Evolutionary conservation across 1,140 invertebrate species (phyloP), one percentile per base, ranked within the genome.

Genomic region (Cyclargus thomasi): DNA sequence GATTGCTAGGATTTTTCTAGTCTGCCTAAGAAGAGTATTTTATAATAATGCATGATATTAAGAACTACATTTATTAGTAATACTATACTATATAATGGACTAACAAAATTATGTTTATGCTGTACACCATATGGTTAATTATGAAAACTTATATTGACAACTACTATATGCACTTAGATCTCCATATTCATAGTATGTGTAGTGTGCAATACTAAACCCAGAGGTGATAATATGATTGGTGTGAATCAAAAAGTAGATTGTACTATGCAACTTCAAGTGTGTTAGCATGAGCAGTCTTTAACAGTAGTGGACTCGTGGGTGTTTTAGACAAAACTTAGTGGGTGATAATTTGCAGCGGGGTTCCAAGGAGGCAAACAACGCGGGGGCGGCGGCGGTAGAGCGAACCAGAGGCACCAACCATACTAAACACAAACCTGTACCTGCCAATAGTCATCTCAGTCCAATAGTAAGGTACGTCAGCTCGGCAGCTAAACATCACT

Each of bases 361-460:
- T 93, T 92, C 88, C 91, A 91, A 81, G 92, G 92, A 77, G 93
- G 93, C 79, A 93, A 94, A 92, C 93, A 93, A 91, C 91, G 93
- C 76, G 93, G 93, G 82, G 93, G 93, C 83, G 93, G 92, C 90
- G 67, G 67, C 10, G 67, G 92, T 76, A 93, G 94, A 82, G 92
- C 93, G 85, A 94, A 93, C 90, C 94, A 95, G 91, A 94, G 94
- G 92, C 94, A 95, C 91, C 94, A 95, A 91, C 94, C 94, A 80
- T 95, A 95, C 92, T 95, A 93, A 92, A 81, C 80, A 69, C 70
- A 57, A 69, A 73, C 70, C 70, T 72, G 83, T 88, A 86, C 85
- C 85, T 88, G 85, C 80, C 82, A 74, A 83, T 79, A 86, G 81
- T 84, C 85, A 83, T 87, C 82, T 88, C 87, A 86, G 77, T 88